Conservation (phyloP, 2,888 invertebrate genomes). For the Drosophila nr. perissopoda region DNA sequence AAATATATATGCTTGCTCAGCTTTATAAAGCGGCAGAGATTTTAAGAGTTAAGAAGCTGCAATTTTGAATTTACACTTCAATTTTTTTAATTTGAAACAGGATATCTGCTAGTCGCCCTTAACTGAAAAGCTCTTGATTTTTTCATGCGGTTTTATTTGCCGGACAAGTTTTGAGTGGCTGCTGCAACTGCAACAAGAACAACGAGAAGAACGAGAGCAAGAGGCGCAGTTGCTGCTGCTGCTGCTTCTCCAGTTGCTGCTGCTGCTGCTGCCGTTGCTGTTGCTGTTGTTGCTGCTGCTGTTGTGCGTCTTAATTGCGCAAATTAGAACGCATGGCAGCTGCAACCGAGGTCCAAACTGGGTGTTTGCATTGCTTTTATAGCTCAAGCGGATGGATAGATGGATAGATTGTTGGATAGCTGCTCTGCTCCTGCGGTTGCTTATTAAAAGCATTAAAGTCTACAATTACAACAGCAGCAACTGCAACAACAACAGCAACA, state of each 20-base stretch:
- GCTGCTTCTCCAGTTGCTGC: constrained; percentile 3
- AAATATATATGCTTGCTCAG: background rate
- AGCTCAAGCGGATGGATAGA: constrained; percentile 37
- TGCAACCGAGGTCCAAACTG: constrained; percentile 62
- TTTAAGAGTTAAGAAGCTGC: background rate
- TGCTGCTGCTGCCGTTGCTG: constrained; percentile 18
- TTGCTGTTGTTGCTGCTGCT: constrained; percentile 1
- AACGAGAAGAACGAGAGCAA: constrained; percentile 2
- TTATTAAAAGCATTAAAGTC: constrained; percentile 79
- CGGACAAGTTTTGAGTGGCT: constrained; percentile 67
- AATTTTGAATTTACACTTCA: no score
- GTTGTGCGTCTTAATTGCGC: constrained; percentile 75
- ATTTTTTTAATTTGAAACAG: background rate
- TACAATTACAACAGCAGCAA: constrained; percentile 69
- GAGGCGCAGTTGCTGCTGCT: constrained; percentile 12
- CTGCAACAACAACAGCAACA: constrained; percentile 33
- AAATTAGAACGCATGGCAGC: constrained; percentile 80
- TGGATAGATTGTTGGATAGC: constrained; percentile 17
- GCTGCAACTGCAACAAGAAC: constrained; percentile 33
- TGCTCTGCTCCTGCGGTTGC: constrained; percentile 61
- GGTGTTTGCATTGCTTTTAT: constrained; percentile 63
- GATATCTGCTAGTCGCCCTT: background rate
- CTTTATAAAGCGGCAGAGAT: background rate
- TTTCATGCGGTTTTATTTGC: constrained; percentile 28
- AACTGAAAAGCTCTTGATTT: background rate